These are phyloP conservation scores for Sebastes matsubarae DNA, from an alignment of 2,797 vertebrate genomes.

Conservation along the genomic window DNA sequence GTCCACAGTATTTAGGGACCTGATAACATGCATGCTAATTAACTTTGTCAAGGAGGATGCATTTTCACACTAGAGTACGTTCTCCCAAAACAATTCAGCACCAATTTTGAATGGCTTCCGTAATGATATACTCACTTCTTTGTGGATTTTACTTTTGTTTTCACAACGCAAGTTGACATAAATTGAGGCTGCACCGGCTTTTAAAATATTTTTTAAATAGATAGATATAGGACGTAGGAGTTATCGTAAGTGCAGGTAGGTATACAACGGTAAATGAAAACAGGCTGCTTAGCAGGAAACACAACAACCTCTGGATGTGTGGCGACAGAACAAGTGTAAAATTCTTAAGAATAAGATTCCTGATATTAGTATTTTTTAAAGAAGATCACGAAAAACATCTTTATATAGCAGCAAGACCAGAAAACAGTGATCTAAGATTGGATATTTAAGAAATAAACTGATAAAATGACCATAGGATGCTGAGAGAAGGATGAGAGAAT, in stretches of 20 bases:
- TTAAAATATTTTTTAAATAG: background rate
- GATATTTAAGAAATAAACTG: background rate
- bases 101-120: background rate
- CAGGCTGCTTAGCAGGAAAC: too few relatives aligned
- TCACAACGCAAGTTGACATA: background rate
- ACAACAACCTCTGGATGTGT: too few relatives aligned
- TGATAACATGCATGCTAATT: background rate
- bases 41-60: background rate
- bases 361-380: background rate
- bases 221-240: background rate
- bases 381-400: background rate
- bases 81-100: background rate
- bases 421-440: background rate
- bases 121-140: background rate
- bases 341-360: too few relatives aligned
- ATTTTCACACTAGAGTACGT: background rate
- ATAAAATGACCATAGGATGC: background rate
- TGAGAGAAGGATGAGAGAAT: background rate
- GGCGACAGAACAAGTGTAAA: background rate
- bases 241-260: too few relatives aligned
- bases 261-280: too few relatives aligned
- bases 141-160: background rate
- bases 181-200: background rate
- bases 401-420: background rate
- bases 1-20: background rate